Base-by-base conservation (phyloP, 2,113 vertebrate species). In the Scatophagus argus region DNA sequence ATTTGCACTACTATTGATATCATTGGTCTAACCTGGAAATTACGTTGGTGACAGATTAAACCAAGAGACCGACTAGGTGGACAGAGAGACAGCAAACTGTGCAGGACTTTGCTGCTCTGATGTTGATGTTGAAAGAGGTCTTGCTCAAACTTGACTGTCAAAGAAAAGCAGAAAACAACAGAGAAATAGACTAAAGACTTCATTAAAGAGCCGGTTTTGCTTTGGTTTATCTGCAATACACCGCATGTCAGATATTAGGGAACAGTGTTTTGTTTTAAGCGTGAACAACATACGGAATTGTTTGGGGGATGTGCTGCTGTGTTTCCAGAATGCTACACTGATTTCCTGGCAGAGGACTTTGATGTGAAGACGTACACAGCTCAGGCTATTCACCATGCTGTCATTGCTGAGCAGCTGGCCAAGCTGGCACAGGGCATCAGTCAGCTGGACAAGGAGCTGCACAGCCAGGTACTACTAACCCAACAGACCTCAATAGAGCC, bases 311-410 rank as follows among this genome's bases (percentile, higher is more conserved):
- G 12, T 62, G n/a, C 11, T 56, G 23, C 44, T 78, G n/a, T 88
- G 55, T 84, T 73, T 87, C 6, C 88, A 99, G 98, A 97, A n/a
- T 98, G 96, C 86, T 99, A 97, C 0, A 47, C 88, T 4, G 97
- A 97, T 43, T 99, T 99, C 91, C 93, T 97, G 84, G 91, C 86
- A 3, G 96, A 97, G 60, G 95, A 95, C 43, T 99, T 99, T 80
- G 98, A 99, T 84, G 97, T 97, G 65, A 99, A 99, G 93, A 95
- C 94, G 1, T 98, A 98, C 32, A 98, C 98, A 3, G 98, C 97
- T 2, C 97, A 97, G 62, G 97, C 96, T 23, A 98, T 99, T 80
- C 97, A 99, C 86, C 97, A 96, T 91, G 97, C 98, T 75, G 91
- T 99, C 72, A 98, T 99, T 70, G 96, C 97, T 21, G 97, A 99